Conservation (phyloP, 2,113 vertebrate genomes). For the Phaethornis superciliosus region DNA sequence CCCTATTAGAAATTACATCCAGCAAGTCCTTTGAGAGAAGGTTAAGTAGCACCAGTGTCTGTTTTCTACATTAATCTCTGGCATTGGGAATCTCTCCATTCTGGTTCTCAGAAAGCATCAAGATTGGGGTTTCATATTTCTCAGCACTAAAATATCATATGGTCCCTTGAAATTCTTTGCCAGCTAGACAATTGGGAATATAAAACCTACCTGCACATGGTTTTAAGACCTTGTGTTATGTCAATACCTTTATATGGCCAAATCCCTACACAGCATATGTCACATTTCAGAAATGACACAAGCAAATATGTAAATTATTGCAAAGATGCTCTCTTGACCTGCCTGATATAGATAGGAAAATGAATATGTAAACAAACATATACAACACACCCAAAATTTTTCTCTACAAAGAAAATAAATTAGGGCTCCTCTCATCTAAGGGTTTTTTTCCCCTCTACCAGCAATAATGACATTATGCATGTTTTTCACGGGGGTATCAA, state of each 20-base stretch:
- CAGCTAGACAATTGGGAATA: not conserved
- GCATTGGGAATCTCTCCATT: not conserved
- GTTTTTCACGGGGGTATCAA: not conserved
- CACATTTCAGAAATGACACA: not conserved
- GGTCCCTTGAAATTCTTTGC: not conserved
- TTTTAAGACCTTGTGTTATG: not conserved
- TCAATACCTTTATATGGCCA: not conserved
- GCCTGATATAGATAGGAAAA: not conserved
- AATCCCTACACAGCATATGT: rapidly evolving
- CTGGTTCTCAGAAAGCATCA: not conserved
- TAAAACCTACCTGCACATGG: not conserved
- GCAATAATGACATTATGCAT: not conserved
- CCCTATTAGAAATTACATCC: not conserved
- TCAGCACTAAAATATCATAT: not conserved
- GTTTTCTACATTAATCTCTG: not conserved
- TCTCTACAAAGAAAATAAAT: not conserved
- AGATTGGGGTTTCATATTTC: not conserved
- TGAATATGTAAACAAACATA: not conserved
- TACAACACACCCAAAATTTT: not conserved
- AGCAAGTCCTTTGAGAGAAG: not conserved
- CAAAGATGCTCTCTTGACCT: not conserved
- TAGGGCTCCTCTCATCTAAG: not conserved
- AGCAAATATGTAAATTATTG: not conserved
- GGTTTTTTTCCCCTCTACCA: not conserved
- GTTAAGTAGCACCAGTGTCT: not conserved